Base-by-base conservation (phyloP, 1,140 invertebrate genomes). In the Cotesia glomerata region DNA sequence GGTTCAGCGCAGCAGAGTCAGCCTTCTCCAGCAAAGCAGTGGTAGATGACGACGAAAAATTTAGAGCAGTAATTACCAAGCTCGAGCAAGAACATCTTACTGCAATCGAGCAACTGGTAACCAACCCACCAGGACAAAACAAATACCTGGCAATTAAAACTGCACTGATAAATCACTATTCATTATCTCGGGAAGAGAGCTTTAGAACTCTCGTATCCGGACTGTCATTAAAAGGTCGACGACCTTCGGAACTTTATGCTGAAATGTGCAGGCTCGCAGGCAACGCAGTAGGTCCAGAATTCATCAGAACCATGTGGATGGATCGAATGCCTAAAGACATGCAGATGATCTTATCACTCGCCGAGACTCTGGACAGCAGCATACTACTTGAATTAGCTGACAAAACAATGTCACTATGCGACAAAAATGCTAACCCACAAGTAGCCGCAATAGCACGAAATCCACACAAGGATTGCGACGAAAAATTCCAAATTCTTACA, bases 121-220 rank as follows among this genome's bases (percentile, higher is more conserved):
- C 9, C 1, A 59, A 61, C 45, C 68, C 32, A 26, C 68, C 39
- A 4, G 0, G 7, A 5, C 51, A 58, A 32, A 36, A 49, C 39
- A 70, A 70, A 26, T 70, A 70, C 32, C 8, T n/a, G 8, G 68
- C 36, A 5, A 32, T 70, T 0, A 70, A 70, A n/a, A 39, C 62
- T 14, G 59, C 68, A 34, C 18, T 70, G 7, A 45, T 62, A 4
- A 45, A 51, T 18, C 14, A 39, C 11, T 70, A 62, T 9, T 39
- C 68, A 7, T 32, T 26, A 8, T 70, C 58, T 2, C 58, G 61
- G 35, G 68, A 70, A 14, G 26, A 51, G 26, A 51, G 32, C 49
- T 51, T 70, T 1, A 59, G 68, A 14, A 59, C 34, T 1, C 18
- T 70, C 0, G 58, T 70, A 4, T 70, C 56, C 18, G 68, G 68